These are phyloP conservation scores for Cotesia vestalis DNA, from an alignment of 1,140 invertebrate genomes.

Conservation along the genomic window DNA sequence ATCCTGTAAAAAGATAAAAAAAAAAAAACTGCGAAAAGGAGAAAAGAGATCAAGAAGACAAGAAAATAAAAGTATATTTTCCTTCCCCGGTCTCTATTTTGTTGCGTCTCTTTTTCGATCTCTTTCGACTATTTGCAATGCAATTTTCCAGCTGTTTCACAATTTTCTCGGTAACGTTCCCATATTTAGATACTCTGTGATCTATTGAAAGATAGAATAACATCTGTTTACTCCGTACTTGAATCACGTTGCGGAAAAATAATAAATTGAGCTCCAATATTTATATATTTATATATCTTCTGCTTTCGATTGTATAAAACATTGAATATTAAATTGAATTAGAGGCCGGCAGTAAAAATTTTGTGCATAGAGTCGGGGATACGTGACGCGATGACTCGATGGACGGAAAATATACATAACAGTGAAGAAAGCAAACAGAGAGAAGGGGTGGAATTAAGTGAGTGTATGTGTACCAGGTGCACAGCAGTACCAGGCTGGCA, in stretches of 20 bases:
- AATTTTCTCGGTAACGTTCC: slow-evolving; percentile 28
- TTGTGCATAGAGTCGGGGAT: not conserved
- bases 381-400: slow-evolving; percentile 17
- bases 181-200: slow-evolving; percentile 28
- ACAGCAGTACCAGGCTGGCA: slow-evolving; percentile 29
- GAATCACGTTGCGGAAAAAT: not conserved
- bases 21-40: no score
- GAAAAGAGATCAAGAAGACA: slow-evolving; percentile 14
- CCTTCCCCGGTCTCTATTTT: not conserved
- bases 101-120: slow-evolving; percentile 5
- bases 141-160: slow-evolving; percentile 32
- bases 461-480: slow-evolving; percentile 20
- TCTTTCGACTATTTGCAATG: slow-evolving; percentile 29
- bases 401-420: not conserved
- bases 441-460: not conserved
- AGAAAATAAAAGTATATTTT: slow-evolving; percentile 24
- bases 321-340: no score
- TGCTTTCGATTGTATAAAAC: no score
- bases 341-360: no score
- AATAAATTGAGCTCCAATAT: not conserved
- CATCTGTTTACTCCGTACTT: slow-evolving; percentile 17
- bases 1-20: no score
- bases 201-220: slow-evolving; percentile 19
- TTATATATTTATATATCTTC: not conserved
- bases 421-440: no score